A percentile compares a stretch with the other conserved stretches of the same genome.
phyloP scores from a whole-genome alignment of 2,888 invertebrate genomes.

The Himalopsyche kuldschensis region DNA sequence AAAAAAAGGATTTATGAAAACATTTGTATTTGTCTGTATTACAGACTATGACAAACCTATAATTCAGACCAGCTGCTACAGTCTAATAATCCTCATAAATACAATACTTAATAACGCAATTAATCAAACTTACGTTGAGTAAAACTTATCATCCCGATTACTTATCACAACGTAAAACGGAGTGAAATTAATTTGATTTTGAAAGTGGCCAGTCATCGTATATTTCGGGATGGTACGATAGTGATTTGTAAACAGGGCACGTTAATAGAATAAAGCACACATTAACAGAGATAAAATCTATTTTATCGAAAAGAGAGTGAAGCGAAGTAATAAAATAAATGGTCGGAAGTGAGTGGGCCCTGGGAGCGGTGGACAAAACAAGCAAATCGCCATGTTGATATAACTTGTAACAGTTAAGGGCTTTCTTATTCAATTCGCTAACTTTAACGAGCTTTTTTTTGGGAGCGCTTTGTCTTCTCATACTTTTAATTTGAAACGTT shows the following conservation, averaged over 20 bases:
- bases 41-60: too few relatives aligned
- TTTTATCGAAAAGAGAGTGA: not conserved
- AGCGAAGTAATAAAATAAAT: not conserved
- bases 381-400: not conserved
- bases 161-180: not conserved
- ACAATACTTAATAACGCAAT: not conserved
- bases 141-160: not conserved
- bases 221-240: not conserved
- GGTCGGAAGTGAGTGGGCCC: not conserved
- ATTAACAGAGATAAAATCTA: not conserved
- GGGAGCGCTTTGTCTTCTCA: not conserved
- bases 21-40: too few relatives aligned
- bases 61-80: too few relatives aligned
- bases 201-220: not conserved
- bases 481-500: not conserved
- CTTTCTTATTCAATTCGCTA: not conserved
- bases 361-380: not conserved
- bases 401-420: not conserved
- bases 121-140: not conserved
- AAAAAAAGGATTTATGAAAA: too few relatives aligned
- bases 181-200: not conserved
- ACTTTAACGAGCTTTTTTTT: not conserved
- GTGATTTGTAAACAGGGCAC: not conserved
- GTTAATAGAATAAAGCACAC: not conserved
- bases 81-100: too few relatives aligned